phyloP scores from a whole-genome alignment of 2,797 vertebrate genomes.

The Chlorospingus semifuscus region DNA sequence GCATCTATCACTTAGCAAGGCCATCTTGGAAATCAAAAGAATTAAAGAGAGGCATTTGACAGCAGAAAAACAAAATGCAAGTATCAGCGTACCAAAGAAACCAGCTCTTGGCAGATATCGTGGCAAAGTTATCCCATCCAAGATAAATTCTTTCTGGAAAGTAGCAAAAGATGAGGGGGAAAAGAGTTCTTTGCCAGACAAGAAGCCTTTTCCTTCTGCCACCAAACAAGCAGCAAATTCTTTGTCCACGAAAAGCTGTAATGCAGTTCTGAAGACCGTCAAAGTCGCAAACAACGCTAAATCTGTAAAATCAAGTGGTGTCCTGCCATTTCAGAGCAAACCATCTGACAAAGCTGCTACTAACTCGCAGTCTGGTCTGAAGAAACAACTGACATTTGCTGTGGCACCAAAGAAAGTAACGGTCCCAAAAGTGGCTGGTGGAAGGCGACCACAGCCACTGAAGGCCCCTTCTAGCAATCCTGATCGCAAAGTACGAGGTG shows the following conservation, averaged over 20 bases:
- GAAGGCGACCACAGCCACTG: not conserved
- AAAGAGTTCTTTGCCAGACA: not conserved
- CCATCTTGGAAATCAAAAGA: conserved; percentile 73
- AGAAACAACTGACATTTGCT: not conserved
- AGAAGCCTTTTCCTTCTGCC: not conserved
- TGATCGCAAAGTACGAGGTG: not conserved
- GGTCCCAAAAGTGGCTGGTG: not conserved
- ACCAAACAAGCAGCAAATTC: conserved; percentile 14
- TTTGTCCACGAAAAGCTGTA: not conserved
- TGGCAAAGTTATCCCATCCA: conserved; percentile 89
- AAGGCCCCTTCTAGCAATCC: not conserved
- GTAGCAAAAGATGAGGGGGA: conserved; percentile 20
- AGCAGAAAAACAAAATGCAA: conserved; percentile 72
- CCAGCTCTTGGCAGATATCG: conserved; percentile 84
- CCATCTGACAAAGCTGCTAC: conserved; percentile 11
- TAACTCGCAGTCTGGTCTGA: not conserved
- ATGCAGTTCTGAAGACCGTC: not conserved
- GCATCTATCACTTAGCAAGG: conserved; percentile 71
- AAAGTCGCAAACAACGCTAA: not conserved
- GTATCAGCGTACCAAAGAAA: conserved; percentile 62
- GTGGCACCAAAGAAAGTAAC: not conserved
- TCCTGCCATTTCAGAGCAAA: not conserved
- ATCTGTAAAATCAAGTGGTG: not conserved
- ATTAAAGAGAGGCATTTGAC: conserved; percentile 66
- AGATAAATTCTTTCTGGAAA: conserved; percentile 91